Evolutionary conservation across 2,888 invertebrate genomes (phyloP).

Genomic region (Villa cingulata): DNA sequence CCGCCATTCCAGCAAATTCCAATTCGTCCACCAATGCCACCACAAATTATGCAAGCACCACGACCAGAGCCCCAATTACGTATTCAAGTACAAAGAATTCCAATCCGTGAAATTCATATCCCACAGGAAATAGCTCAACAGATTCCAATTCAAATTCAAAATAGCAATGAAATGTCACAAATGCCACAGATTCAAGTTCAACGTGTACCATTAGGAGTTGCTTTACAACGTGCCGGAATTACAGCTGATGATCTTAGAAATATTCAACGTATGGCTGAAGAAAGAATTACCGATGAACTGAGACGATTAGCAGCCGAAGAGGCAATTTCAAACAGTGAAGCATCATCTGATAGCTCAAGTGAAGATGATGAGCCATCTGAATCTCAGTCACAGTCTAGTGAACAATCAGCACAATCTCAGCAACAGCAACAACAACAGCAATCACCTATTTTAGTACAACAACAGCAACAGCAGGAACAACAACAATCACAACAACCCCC

Average conservation of each 20-base stretch:
- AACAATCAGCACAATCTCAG: conserved; percentile 3
- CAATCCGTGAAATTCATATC: conserved; percentile 36
- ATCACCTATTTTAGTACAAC: conserved; percentile 13
- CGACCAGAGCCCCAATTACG: conserved; percentile 37
- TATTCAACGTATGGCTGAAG: conserved; percentile 36
- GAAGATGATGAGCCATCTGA: conserved; percentile 24
- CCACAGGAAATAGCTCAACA: conserved; percentile 30
- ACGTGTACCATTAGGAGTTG: conserved; percentile 32
- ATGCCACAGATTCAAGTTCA: conserved; percentile 25
- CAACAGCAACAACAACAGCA: conserved; percentile 2
- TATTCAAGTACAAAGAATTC: conserved; percentile 38
- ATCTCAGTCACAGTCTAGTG: conserved; percentile 14
- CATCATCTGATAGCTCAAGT: conserved; percentile 23
- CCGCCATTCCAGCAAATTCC: conserved; percentile 13
- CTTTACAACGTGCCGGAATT: conserved; percentile 34
- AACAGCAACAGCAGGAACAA: conserved; percentile 17
- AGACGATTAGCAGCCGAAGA: conserved; percentile 30
- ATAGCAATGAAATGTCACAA: conserved; percentile 19
- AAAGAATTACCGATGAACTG: conserved; percentile 32
- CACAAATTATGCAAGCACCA: conserved; percentile 37
- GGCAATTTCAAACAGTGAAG: conserved; percentile 21
- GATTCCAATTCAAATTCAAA: conserved; percentile 24
- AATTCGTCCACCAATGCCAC: conserved; percentile 14
- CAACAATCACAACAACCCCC: conserved; percentile 21
- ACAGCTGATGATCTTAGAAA: conserved; percentile 35